Conservation (phyloP, 1,140 invertebrate species). For the Drosophila seguyi region DNA sequence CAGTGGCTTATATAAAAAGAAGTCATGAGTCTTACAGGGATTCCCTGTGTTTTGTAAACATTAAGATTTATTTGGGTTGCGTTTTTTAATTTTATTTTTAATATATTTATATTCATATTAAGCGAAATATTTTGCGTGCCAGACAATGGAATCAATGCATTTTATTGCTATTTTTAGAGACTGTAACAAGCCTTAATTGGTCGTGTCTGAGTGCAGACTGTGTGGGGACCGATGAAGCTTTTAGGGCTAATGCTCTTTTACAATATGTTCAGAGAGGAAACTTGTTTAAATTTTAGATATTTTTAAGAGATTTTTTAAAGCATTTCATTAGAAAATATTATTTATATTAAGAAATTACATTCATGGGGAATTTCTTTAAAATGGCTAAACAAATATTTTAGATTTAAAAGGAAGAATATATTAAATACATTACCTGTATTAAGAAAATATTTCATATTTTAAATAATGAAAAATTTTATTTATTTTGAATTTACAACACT, state of each 20-base stretch:
- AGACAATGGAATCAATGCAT: slow-evolving; percentile 45
- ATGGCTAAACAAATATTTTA: no score
- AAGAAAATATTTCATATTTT: no score
- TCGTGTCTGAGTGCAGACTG: slow-evolving; percentile 20
- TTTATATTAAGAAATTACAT: no score
- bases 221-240: neutral
- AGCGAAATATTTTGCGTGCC: slow-evolving; percentile 1
- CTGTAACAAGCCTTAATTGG: slow-evolving; percentile 43
- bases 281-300: no score
- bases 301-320: neutral
- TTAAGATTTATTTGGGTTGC: neutral
- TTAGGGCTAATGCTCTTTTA: neutral
- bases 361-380: no score
- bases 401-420: no score
- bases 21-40: neutral
- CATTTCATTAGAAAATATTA: no score
- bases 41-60: slow-evolving; percentile 25
- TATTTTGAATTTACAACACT: no score
- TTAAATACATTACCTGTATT: no score
- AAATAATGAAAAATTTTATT: no score
- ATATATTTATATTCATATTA: neutral
- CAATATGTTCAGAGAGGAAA: neutral
- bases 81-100: neutral
- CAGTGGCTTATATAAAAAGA: slow-evolving; percentile 61
- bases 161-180: slow-evolving; percentile 33